Evolutionary conservation across 2,797 vertebrate genomes (phyloP).

Genomic region (Pseudochromis fuscus): DNA sequence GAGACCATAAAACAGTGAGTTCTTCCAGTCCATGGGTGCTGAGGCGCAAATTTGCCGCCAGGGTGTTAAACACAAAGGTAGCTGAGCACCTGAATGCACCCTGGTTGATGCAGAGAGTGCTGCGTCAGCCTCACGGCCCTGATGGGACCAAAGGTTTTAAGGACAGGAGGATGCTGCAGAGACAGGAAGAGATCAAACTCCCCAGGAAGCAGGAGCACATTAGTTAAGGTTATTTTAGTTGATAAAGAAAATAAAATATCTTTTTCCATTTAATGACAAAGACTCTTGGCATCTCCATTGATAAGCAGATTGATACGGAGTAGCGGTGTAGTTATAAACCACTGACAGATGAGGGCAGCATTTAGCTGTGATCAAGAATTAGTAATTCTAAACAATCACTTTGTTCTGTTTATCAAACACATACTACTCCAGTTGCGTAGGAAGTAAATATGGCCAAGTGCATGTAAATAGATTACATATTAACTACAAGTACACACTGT

Average conservation of each 20-base stretch:
- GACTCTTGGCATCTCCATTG: neutral
- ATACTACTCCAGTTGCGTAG: neutral
- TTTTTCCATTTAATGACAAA: constrained; percentile 23
- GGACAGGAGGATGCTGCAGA: constrained; percentile 65
- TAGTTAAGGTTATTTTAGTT: neutral
- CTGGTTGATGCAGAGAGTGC: constrained; percentile 22
- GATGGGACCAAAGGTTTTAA: constrained; percentile 78
- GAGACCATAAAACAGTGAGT: constrained; percentile 48
- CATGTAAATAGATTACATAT: constrained; percentile 11
- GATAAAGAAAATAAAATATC: constrained; percentile 9
- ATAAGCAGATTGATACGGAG: constrained; percentile 15
- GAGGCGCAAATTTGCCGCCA: constrained; percentile 65
- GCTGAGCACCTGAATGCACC: constrained; percentile 13
- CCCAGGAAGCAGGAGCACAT: neutral
- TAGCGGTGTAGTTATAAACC: constrained; percentile 51
- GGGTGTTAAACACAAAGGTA: constrained; percentile 27
- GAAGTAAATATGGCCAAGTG: constrained; percentile 20
- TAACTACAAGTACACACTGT: constrained; percentile 26
- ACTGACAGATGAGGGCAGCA: constrained; percentile 74
- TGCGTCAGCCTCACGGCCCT: constrained; percentile 75
- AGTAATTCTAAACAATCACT: constrained; percentile 24
- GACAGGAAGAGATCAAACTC: constrained; percentile 40
- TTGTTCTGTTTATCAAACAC: too few species aligned
- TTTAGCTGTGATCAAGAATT: constrained; percentile 44
- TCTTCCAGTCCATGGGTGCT: constrained; percentile 69